Base-by-base conservation (phyloP, 1,140 invertebrate species). In the Calliopsis andreniformis region DNA sequence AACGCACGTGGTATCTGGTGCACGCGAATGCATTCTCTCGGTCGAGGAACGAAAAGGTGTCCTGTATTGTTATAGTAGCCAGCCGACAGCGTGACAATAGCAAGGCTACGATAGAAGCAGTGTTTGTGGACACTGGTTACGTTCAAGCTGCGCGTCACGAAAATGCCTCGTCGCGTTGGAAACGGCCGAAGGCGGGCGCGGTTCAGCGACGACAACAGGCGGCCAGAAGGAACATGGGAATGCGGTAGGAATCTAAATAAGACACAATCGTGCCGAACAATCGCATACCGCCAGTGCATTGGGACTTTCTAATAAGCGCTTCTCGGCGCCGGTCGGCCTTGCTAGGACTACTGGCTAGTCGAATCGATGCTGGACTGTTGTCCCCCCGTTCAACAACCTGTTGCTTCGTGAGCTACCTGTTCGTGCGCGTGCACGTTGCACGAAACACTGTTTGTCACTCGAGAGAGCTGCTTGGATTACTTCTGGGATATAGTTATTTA, bases 211-310 rank as follows among this genome's bases (percentile, higher is more conserved):
- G 51, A 68, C 72, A 68, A 30, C 35, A 14, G 56, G 42, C 53
- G 28, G 25, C 8, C 45, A n/a, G n/a, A 7, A 7, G 12, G 32
- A 55, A 49, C 49, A n/a, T 32, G 53, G 51, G 83, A 85, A 84
- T 80, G 79, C 80, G 71, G 71, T 55, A 70, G 73, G 83, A 76
- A 82, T 85, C 83, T 83, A 77, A 86, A 82, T 85, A 77, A 85
- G 80, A 83, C 84, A 75, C 84, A 86, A 86, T 86, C 84, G 80
- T 82, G 43, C 20, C 72, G 76, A 86, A 86, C 83, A 86, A 85
- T 85, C 84, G 83, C 84, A 85, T 85, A 73, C 80, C 80, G 49
- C 12, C 12, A 43, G 64, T 53, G 73, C 73, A 75, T 66, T 67
- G 70, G 53, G 59, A 85, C 83, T 86, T 86, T 86, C 83, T 83